A percentile compares a stretch with the other conserved stretches of the same genome.
Evolutionary conservation across 2,113 vertebrate species (phyloP).

Genomic region (Hemicordylus capensis): DNA sequence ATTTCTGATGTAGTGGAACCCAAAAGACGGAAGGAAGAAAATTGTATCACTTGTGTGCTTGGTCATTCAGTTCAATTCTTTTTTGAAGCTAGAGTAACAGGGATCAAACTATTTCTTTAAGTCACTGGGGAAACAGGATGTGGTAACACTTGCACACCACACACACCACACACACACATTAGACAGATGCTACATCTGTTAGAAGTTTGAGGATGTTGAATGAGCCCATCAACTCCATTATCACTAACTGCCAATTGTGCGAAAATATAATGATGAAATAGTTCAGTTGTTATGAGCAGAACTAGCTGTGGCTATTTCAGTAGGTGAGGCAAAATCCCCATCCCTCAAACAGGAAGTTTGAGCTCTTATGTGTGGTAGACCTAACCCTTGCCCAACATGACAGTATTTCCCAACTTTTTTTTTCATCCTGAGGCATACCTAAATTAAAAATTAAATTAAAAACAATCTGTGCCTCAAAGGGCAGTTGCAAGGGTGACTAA

Average conservation of each 20-base stretch:
- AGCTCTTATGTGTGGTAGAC: neutral
- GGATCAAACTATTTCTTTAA: slow-evolving; percentile 31
- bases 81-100: neutral
- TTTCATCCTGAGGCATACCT: no score
- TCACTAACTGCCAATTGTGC: neutral
- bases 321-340: neutral
- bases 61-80: neutral
- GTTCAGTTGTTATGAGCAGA: neutral
- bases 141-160: slow-evolving; percentile 6
- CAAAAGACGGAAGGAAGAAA: neutral
- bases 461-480: no score
- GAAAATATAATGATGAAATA: slow-evolving; percentile 15
- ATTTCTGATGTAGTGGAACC: neutral
- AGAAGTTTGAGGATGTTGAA: neutral
- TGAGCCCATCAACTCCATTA: neutral
- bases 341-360: neutral
- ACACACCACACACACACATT: neutral
- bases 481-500: no score
- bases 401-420: neutral
- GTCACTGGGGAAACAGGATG: slow-evolving; percentile 4
- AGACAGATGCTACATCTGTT: slow-evolving; percentile 27
- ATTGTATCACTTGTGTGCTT: neutral
- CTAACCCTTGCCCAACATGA: neutral
- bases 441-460: no score
- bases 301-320: neutral